These are phyloP conservation scores for Tupaia tana DNA, from an alignment of 2,113 vertebrate species.

Conservation along the genomic window DNA sequence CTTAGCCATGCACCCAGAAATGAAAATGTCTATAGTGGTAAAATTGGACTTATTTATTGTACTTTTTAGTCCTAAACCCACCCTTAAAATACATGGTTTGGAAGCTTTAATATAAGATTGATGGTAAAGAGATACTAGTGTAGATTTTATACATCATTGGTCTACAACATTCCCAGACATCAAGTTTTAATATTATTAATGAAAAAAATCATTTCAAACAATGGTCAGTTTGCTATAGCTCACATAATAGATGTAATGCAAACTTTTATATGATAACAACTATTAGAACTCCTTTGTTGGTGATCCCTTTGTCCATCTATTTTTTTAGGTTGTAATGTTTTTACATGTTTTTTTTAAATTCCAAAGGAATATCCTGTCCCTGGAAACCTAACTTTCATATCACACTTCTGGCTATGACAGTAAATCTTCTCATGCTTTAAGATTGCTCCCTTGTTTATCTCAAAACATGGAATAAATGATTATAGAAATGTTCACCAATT, in stretches of 20 bases:
- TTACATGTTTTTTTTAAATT: constrained; percentile 10
- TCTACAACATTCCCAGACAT: not conserved
- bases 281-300: not conserved
- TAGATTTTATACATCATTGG: not conserved
- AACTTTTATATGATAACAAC: not conserved
- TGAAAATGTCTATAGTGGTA: not conserved
- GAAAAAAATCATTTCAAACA: constrained; percentile 20
- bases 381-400: constrained; percentile 32
- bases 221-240: not conserved
- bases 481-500: not conserved
- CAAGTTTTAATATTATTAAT: not conserved
- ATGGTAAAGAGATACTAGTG: not conserved
- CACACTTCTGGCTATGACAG: constrained; percentile 6
- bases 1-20: not conserved
- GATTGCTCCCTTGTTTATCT: not conserved
- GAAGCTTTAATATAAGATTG: not conserved
- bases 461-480: not conserved
- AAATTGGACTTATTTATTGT: not conserved
- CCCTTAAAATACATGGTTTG: not conserved
- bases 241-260: not conserved
- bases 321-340: not conserved
- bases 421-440: not conserved
- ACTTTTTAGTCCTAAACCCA: not conserved
- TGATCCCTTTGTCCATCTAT: not conserved
- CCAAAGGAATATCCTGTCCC: not conserved